Evolutionary conservation across 1,140 invertebrate species (phyloP), one percentile per base, ranked within the genome.

Genomic region (Apolygus lucorum): DNA sequence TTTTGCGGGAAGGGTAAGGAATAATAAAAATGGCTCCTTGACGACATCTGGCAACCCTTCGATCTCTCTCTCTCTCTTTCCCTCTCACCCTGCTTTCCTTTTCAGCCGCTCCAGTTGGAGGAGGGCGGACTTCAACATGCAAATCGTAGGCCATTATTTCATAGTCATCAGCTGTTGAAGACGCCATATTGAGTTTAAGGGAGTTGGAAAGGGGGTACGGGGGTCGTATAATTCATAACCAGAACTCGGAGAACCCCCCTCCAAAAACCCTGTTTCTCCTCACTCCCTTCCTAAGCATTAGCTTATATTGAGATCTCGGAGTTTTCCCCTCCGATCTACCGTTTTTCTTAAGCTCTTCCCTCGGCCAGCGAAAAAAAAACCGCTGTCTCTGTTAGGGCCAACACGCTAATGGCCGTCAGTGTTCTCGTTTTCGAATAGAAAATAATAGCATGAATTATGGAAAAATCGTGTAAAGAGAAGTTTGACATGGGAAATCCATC

Each of bases 131-230:
- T 22, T 68, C 70, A 63, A 68, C 71, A 72, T 72, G 71, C 71
- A 72, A 72, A 72, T 72, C 62, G 25, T 22, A 29, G 67, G 49
- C 71, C 71, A 72, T 72, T 72, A 72, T 72, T 72, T 72, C 71
- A 72, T 72, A 72, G 71, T 72, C 71, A 72, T 72, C 71, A 72
- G 71, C 71, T 72, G 71, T 72, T 72, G 68, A 69, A 69, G 63
- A 52, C 68, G 63, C 71, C 71, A 68, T 68, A 71, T 69, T 71
- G 70, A 68, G 67, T 71, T 71, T 71, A 66, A 66, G 63, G 63
- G 64, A 67, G 64, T 71, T 71, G 52, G 65, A 28, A 42, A 64
- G 34, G 63, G 27, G 52, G 27, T 59, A 11, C 54, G 54, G 28
- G 28, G 66, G 21, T 17, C 54, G 63, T 64, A 64, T 70, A 70